Evolutionary conservation across 1,140 invertebrate species (phyloP), one percentile per base, ranked within the genome.

Genomic region (Drosophila busckii): DNA sequence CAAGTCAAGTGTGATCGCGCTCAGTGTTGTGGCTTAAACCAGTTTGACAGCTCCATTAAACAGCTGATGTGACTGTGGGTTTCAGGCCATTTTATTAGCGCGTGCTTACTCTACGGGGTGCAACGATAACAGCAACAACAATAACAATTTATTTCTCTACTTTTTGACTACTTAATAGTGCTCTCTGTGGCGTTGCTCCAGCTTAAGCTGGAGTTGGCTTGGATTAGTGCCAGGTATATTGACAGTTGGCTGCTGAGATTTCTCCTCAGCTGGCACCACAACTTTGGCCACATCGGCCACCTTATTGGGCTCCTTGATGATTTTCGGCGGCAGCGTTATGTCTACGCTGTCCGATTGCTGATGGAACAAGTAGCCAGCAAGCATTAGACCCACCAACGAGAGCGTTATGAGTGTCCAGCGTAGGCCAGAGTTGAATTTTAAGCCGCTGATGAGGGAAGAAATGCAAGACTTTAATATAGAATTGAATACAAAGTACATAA

Each of bases 331-430:
- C 49, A 85, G 25, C 4, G 68, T 86, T 1, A 86, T 85, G 52
- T 86, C 84, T 16, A 86, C 19, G 16, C 80, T 85, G 15, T 86
- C 84, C 0, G 76, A 68, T 23, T 86, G 64, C 20, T 85, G 64
- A 35, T 84, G 80, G 13, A 64, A 86, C 6, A 86, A 58, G 42
- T 86, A 86, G 15, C 41, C 66, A 1, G 68, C 48, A 1, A 68
- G 83, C 76, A 85, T 86, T 0, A 86, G 41, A 3, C 84, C 84
- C 7, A 86, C 52, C 12, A 86, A 16, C 0, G 84, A 69, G 1
- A 86, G n/a, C 0, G 80, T 86, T 1, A 86, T 70, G 2, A 84
- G 23, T 2, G 59, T 69, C 84, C 84, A 86, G 8, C 84, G 84
- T 16, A 86, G 17, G 0, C 55, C 84, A 1, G 76, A 73, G 37